phyloP scores from a whole-genome alignment of 2,888 invertebrate species.

The Mycogona germanica region DNA sequence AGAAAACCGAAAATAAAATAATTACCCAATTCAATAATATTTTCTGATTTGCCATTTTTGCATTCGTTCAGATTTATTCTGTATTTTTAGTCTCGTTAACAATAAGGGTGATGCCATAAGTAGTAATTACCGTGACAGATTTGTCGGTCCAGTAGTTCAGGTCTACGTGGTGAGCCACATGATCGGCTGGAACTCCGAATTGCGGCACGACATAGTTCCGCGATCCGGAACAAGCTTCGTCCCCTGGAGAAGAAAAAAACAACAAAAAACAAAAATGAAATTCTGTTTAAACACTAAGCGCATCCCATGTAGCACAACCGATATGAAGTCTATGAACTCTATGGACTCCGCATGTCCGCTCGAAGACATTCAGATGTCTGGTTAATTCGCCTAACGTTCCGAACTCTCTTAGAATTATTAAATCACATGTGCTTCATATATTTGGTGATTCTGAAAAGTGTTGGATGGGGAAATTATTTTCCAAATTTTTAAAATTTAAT shows the following conservation, averaged over 20 bases:
- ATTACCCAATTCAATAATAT: neutral
- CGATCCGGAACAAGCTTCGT: constrained; percentile 75
- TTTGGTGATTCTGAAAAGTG: too few species aligned
- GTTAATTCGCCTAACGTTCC: too few species aligned
- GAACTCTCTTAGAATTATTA: too few species aligned
- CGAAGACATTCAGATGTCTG: too few species aligned
- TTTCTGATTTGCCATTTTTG: neutral
- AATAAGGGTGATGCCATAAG: neutral
- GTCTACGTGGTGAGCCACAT: constrained; percentile 82
- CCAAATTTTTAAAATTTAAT: too few species aligned
- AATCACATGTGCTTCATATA: too few species aligned
- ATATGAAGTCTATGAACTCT: too few species aligned
- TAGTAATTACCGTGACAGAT: constrained; percentile 56
- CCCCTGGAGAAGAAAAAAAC: constrained; percentile 35
- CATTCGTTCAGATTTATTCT: neutral
- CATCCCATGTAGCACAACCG: too few species aligned
- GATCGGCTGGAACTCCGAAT: constrained; percentile 80
- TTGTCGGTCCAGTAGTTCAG: constrained; percentile 88
- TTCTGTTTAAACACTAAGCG: too few species aligned
- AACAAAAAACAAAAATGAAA: neutral
- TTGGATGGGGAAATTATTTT: too few species aligned
- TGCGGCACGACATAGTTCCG: constrained; percentile 66
- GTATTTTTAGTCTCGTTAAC: too few species aligned
- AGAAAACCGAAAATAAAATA: neutral
- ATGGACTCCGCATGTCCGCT: too few species aligned